Base-by-base conservation (phyloP, 2,888 invertebrate species). In the Pseudolycoriella hygida region DNA sequence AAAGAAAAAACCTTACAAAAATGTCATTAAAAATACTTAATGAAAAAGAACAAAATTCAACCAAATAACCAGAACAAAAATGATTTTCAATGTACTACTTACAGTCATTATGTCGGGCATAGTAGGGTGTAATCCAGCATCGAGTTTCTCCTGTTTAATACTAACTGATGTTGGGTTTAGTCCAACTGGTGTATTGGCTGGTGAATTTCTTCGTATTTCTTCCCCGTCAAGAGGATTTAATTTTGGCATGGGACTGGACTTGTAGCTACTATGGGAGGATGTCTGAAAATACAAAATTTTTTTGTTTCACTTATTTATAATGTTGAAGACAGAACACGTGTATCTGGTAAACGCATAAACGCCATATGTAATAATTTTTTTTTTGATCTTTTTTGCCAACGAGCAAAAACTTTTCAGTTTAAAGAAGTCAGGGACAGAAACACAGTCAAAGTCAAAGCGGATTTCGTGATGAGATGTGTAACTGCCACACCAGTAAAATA, bases 231-330 rank as follows among this genome's bases (percentile, higher is more conserved):
- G 70, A 58, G 74, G 71, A 65, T 73, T 75, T 62, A 73, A 67
- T 68, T 77, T 77, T 70, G 75, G 74, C 67, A 72, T 62, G 55
- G 73, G 73, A 67, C 72, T 74, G 65, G 73, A 70, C 70, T 75
- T 76, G 63, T 72, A 76, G 69, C 74, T 74, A 69, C 70, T 70
- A 64, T 72, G 72, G 57, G 71, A 68, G 55, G 72, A 69, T 62
- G 73, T 70, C 76, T 76, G 57, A 42, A 64, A 58, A 52, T 53
- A 53, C 47, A 43, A 51, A 17, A 34, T 37, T 18, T 32, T 47
- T 49, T 30, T 30, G 6, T 30, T 10, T n/a, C n/a, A n/a, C n/a
- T n/a, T n/a, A n/a, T n/a, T n/a, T n/a, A n/a, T n/a, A n/a, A n/a
- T n/a, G n/a, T n/a, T n/a, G n/a, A n/a, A n/a, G n/a, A n/a, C n/a